Conservation (phyloP, 2,888 invertebrate genomes). For the Galerucella pusilla region DNA sequence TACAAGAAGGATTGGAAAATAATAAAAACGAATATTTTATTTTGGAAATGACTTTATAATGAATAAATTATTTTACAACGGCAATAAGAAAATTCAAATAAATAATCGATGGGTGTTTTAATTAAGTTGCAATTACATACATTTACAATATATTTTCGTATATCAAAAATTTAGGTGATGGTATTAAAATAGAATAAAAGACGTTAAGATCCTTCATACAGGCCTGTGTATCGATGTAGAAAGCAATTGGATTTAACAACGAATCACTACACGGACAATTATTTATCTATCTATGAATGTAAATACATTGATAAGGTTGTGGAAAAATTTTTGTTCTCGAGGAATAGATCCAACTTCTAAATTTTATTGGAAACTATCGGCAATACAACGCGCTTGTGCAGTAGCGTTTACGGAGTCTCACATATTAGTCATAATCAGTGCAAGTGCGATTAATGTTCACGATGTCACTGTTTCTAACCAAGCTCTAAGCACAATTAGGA, state of each 20-base stretch:
- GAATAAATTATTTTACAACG: slow-evolving; percentile 55
- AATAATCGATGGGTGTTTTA: slow-evolving; percentile 36
- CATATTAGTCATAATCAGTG: too few species aligned
- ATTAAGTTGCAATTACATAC: slow-evolving; percentile 20
- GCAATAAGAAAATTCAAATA: slow-evolving; percentile 46
- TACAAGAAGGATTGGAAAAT: not conserved
- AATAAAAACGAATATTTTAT: not conserved
- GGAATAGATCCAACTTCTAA: not conserved
- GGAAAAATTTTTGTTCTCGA: slow-evolving; percentile 10
- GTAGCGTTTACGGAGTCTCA: too few species aligned
- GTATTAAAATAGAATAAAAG: slow-evolving; percentile 35
- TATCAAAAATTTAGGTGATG: slow-evolving; percentile 34
- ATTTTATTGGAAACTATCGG: not conserved
- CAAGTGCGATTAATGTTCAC: too few species aligned
- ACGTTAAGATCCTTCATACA: slow-evolving; percentile 35
- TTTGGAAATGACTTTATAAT: slow-evolving; percentile 34
- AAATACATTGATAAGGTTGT: slow-evolving; percentile 37
- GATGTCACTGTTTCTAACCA: too few species aligned
- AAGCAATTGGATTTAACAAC: slow-evolving; percentile 43
- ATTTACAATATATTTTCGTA: slow-evolving; percentile 33
- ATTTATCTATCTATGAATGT: slow-evolving; percentile 40
- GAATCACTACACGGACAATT: slow-evolving; percentile 40
- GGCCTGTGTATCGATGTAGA: slow-evolving; percentile 53
- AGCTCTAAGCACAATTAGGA: too few species aligned
- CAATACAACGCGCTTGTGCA: too few species aligned